These are phyloP conservation scores for Temnopleurus reevesii DNA, from an alignment of 53 echinoderm and acorn worm species.

Conservation along the genomic window DNA sequence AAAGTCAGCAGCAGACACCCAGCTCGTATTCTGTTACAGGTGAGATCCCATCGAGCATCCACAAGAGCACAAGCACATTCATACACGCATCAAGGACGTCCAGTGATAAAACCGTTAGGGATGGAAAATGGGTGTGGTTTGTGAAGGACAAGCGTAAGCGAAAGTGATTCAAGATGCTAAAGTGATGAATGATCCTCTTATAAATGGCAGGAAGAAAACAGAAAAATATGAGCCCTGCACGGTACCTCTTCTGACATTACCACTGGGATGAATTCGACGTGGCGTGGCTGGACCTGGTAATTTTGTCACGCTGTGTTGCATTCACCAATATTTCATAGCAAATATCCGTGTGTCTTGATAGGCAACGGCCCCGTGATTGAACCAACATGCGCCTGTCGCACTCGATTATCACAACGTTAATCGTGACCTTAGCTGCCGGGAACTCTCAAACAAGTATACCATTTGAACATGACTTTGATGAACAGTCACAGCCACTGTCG, in stretches of 20 bases:
- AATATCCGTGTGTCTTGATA: slow-evolving; percentile 10
- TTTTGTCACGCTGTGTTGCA: slow-evolving; percentile 37
- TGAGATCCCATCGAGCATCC: neutral
- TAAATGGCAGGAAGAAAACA: slow-evolving; percentile 34
- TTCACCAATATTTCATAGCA: slow-evolving; percentile 44
- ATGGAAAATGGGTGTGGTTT: too few relatives aligned
- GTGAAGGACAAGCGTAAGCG: neutral
- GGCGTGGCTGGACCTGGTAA: neutral
- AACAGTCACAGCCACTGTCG: slow-evolving; percentile 15
- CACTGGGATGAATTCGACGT: neutral
- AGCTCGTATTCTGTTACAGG: neutral
- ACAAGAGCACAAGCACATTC: neutral
- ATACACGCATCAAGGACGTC: neutral
- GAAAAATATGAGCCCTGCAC: neutral
- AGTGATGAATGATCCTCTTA: slow-evolving; percentile 6
- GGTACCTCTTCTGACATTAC: neutral
- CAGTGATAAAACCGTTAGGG: too few relatives aligned
- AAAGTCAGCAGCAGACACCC: neutral
- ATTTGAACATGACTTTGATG: neutral
- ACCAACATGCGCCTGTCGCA: slow-evolving; percentile 50
- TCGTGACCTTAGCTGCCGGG: slow-evolving; percentile 45
- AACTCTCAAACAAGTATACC: neutral
- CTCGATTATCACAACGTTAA: slow-evolving; percentile 41
- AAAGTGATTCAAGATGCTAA: neutral
- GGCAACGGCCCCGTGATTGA: slow-evolving; percentile 1